Base-by-base conservation (phyloP, 2,797 vertebrate species). In the Falco concolor region DNA sequence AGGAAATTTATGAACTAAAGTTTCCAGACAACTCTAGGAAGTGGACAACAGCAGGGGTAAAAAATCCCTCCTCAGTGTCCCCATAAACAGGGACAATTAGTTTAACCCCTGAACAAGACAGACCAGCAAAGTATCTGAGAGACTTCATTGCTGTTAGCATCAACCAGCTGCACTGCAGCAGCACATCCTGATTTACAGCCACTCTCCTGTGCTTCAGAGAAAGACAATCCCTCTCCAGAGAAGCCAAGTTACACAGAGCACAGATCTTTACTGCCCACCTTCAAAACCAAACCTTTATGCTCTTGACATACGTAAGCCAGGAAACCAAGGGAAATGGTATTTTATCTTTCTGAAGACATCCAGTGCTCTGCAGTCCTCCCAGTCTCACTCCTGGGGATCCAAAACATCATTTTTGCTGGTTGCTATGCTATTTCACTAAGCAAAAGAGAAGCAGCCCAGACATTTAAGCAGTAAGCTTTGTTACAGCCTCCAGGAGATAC, bases 41-140 rank as follows among this genome's bases (percentile, higher is more conserved):
- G 30, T 1, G 9, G 53, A 25, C 14, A 8, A 57, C 4, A 2
- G 6, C 6, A 4, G 20, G 20, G n/a, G 28, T 25, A 38, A 23
- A 32, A 65, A 42, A 56, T 12, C 42, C 2, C 22, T 77, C 36
- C 59, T 32, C 5, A 2, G 32, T 6, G 4, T 38, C 67, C 34
- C 6, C 54, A 47, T 45, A 38, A 38, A 38, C 38, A 38, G 38
- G 5, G 17, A 38, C 27, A 28, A 20, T 11, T 7, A 40, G 38
- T 8, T 60, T 27, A 67, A 44, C 38, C 21, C 14, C 72, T 4
- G 28, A 61, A 9, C 21, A 40, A 10, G n/a, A 8, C 32, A 44
- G 9, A 15, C 6, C 34, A 61, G 57, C 42, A 44, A 42, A 23
- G n/a, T 3, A 1, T 6, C 36, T 0, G 14, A 72, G n/a, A 54